Evolutionary conservation across 2,113 vertebrate species (phyloP), one percentile per base, ranked within the genome.

Genomic region (Microcebus murinus): DNA sequence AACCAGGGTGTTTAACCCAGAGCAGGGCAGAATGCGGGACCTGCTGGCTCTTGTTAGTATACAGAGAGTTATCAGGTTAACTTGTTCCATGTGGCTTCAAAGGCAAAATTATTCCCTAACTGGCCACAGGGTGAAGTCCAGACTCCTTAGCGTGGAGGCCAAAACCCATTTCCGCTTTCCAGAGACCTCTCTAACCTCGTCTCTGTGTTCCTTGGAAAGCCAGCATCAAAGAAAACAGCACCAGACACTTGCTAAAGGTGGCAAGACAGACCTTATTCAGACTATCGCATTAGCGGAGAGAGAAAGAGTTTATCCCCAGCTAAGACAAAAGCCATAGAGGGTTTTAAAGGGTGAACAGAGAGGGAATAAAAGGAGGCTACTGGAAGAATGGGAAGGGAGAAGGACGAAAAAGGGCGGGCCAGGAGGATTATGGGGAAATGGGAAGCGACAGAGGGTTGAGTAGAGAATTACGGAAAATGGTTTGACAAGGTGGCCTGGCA

Each of bases 191-290:
- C 57, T 65, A 50, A 86, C 4, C 6, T 73, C 4, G 7, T 8
- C 42, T 57, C 73, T 63, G 55, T 15, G 31, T 36, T 88, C n/a
- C 23, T 10, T 20, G 42, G 52, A 42, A 73, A 63, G 48, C 21
- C 80, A 55, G 14, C 4, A 20, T 34, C 25, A 23, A 70, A 36
- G 76, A 57, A 59, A 55, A 45, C 21, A 67, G 27, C 76, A 36
- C 1, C 9, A 1, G 14, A 9, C 4, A 9, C 4, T 21, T 4
- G 3, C 18, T 7, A 14, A 68, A 77, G 52, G 20, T 1, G 11
- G 4, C 34, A 34, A 68, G 63, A 61, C 23, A 8, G 8, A 18
- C 6, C 65, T 79, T 10, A 57, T 76, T 57, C 76, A 9, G 34
- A 39, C 1, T 9, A 9, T 36, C 59, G 5, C 65, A n/a, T 21